Base-by-base conservation (phyloP, 2,888 invertebrate genomes). In the Plagodis dolabraria region DNA sequence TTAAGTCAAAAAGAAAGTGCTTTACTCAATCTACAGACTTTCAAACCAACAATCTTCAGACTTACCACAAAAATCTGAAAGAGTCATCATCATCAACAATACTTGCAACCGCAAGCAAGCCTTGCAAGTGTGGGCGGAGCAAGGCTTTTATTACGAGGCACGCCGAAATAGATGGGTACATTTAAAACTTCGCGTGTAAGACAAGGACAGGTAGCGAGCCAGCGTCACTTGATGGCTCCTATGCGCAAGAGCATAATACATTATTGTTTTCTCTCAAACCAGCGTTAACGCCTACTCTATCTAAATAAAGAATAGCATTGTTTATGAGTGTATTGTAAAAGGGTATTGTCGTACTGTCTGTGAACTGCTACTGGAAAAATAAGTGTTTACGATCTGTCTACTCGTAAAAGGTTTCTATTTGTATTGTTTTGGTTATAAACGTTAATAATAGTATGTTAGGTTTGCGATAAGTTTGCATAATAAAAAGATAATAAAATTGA, bases 131-230 rank as follows among this genome's bases (percentile, higher is more conserved):
- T 68, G 80, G 86, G 86, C 83, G 85, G 74, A 68, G 80, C 77
- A 61, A 77, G 76, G 71, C 71, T 73, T 80, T 77, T 84, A 86
- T 84, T 83, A 86, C 86, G 82, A 86, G 87, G 87, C 87, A 87
- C 72, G 82, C 65, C 66, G 75, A 82, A 52, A 67, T 77, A 75
- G 84, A 79, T 63, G 70, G 69, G 66, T 63, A 65, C n/a, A 35
- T 67, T 78, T 75, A n/a, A 47, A 35, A 9, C 22, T 40, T 22
- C 4, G 77, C 63, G 69, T 63, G 77, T 80, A 60, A 67, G 71
- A 72, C 59, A 47, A 65, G 65, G 71, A 70, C 65, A 12, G 59
- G 53, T 50, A 59, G 52, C 6, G 35, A n/a, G n/a, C 34, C 4
- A 22, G 22, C 22, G 22, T 22, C 22, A 62, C 59, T 71, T 66